Evolutionary conservation across 2,113 vertebrate species (phyloP).

Genomic region (Puffinus mauretanicus): DNA sequence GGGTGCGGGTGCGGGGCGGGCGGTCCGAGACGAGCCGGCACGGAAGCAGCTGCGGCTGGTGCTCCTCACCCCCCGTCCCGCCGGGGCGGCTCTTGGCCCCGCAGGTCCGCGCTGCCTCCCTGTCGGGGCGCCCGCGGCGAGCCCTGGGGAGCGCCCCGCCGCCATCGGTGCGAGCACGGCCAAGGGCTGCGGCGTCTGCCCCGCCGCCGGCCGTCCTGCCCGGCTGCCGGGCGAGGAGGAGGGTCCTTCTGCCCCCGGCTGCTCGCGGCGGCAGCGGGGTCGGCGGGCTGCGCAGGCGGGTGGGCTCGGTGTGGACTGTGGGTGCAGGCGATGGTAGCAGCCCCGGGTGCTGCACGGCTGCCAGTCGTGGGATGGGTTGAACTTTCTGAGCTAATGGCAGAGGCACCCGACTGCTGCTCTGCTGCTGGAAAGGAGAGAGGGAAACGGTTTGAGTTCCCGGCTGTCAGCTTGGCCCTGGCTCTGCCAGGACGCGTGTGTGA

Average conservation of each 20-base stretch:
- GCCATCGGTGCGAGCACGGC: not conserved
- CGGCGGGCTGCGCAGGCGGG: not conserved
- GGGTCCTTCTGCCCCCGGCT: not conserved
- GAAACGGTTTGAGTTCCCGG: fast-evolving
- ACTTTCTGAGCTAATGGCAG: not conserved
- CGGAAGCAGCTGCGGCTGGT: not conserved
- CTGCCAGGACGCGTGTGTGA: not conserved
- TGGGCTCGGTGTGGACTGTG: not conserved
- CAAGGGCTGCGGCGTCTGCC: not conserved
- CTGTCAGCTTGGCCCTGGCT: not conserved
- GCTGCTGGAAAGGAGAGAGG: not conserved
- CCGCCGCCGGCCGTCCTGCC: too few relatives aligned
- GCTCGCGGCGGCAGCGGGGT: not conserved
- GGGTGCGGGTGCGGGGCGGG: not conserved
- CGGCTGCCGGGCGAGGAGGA: not conserved
- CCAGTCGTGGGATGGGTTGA: not conserved
- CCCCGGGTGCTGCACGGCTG: too few relatives aligned
- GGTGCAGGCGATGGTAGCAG: not conserved
- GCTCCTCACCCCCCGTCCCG: not conserved
- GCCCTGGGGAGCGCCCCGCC: too few relatives aligned
- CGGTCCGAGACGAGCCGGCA: not conserved
- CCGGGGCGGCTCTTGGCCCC: not conserved
- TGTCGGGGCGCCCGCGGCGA: not conserved
- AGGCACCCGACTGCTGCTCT: not conserved
- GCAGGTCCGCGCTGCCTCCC: not conserved